Evolutionary conservation across 92 coral and sea anemone genomes (phyloP).

Genomic region (Palythoa grandis): DNA sequence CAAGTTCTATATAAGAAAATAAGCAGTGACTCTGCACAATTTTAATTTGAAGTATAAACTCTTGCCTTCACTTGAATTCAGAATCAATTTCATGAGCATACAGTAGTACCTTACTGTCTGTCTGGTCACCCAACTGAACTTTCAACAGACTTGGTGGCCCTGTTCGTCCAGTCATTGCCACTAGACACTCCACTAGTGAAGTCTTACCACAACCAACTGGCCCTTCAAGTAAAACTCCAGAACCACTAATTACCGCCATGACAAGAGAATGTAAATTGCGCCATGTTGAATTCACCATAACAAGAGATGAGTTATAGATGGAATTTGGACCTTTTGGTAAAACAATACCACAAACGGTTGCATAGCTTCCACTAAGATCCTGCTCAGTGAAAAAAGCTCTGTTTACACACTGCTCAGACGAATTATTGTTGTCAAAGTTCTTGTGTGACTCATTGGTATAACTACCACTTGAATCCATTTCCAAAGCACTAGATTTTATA

Average conservation of each 20-base stretch:
- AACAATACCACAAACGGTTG: slow-evolving; percentile 70
- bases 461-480: slow-evolving; percentile 31
- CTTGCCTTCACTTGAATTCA: too few relatives aligned
- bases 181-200: slow-evolving; percentile 81
- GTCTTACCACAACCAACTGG: slow-evolving; percentile 96
- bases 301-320: slow-evolving; percentile 46
- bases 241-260: slow-evolving; percentile 84
- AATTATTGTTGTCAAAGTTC: background rate
- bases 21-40: too few relatives aligned
- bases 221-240: slow-evolving; percentile 85
- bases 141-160: slow-evolving; percentile 75
- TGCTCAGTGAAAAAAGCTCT: slow-evolving; percentile 62
- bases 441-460: slow-evolving; percentile 14
- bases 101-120: slow-evolving; percentile 88
- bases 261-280: slow-evolving; percentile 82
- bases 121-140: slow-evolving; percentile 97
- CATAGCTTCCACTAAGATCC: slow-evolving; percentile 76
- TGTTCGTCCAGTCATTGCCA: slow-evolving; percentile 73
- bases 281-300: slow-evolving; percentile 83
- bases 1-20: too few relatives aligned
- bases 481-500: background rate
- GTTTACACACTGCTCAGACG: background rate
- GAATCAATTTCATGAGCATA: too few relatives aligned
- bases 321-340: slow-evolving; percentile 65
- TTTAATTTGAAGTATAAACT: too few relatives aligned